phyloP scores from a whole-genome alignment of 1,140 invertebrate species.

The Nylanderia fulva region DNA sequence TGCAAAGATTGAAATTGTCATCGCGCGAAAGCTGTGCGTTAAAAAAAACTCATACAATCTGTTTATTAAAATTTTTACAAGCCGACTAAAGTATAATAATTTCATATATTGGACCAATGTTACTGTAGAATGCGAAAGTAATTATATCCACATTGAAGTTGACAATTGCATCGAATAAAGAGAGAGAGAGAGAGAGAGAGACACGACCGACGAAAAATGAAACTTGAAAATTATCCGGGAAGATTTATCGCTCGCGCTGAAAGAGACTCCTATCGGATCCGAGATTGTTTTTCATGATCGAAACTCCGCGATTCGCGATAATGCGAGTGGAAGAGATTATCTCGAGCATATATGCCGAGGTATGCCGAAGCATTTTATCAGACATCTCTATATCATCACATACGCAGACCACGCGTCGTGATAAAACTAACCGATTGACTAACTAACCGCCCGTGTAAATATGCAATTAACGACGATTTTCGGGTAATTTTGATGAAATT shows the following conservation, averaged over 20 bases:
- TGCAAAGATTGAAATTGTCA: constrained; percentile 62
- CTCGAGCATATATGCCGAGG: constrained; percentile 45
- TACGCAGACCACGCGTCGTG: constrained; percentile 43
- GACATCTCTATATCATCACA: not conserved
- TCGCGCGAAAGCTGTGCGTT: not conserved
- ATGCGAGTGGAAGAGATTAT: constrained; percentile 68
- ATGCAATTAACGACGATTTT: constrained; percentile 74
- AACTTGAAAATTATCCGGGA: constrained; percentile 45
- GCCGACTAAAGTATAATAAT: constrained; percentile 32
- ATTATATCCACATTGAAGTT: constrained; percentile 43
- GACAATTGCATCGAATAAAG: constrained; percentile 8
- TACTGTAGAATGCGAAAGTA: constrained; percentile 51
- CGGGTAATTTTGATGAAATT: constrained; percentile 71
- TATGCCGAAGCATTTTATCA: constrained; percentile 61
- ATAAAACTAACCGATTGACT: constrained; percentile 68
- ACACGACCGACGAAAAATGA: constrained; percentile 4
- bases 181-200: too few relatives aligned
- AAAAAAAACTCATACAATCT: constrained; percentile 26
- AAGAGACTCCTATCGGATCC: constrained; percentile 20
- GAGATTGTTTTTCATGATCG: constrained; percentile 66
- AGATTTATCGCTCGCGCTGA: constrained; percentile 21
- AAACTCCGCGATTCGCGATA: constrained; percentile 61
- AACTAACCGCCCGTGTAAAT: constrained; percentile 69
- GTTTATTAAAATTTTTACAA: constrained; percentile 8
- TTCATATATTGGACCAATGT: constrained; percentile 42